Evolutionary conservation across 2,888 invertebrate genomes (phyloP).

Genomic region (Polyommatus icarus): DNA sequence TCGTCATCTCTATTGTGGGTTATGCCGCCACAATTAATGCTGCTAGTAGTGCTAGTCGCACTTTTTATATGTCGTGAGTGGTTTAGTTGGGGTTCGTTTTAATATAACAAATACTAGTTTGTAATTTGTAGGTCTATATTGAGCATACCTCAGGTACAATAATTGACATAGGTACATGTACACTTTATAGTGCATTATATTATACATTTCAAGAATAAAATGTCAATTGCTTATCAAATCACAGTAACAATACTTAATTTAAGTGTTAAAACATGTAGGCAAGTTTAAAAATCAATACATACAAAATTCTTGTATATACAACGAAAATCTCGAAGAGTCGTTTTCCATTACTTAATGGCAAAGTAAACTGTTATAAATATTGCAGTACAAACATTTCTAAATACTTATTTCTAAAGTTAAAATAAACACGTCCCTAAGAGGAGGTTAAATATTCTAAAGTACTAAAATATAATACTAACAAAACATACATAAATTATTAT

Average conservation of each 20-base stretch:
- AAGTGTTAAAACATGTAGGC: slow-evolving; percentile 34
- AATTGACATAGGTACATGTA: not conserved
- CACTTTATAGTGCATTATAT: slow-evolving; percentile 27
- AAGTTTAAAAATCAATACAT: slow-evolving; percentile 17
- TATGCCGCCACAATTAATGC: too few species aligned
- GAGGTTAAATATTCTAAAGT: slow-evolving; percentile 19
- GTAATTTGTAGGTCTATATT: slow-evolving; percentile 28
- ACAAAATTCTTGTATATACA: slow-evolving; percentile 26
- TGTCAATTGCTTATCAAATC: slow-evolving; percentile 57
- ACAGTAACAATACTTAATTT: slow-evolving; percentile 56
- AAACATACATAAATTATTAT: not conserved
- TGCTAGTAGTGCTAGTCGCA: too few species aligned
- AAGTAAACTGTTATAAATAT: not conserved
- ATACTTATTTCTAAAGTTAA: not conserved
- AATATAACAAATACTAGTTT: not conserved
- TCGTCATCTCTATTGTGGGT: too few species aligned
- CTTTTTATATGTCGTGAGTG: too few species aligned
- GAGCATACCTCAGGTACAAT: slow-evolving; percentile 37
- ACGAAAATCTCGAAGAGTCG: not conserved
- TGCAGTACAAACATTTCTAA: slow-evolving; percentile 5
- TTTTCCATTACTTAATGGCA: not conserved
- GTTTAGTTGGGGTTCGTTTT: too few species aligned
- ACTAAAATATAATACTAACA: slow-evolving; percentile 27
- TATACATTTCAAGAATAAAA: slow-evolving; percentile 33
- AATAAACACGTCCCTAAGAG: not conserved